Percentiles rank a stretch among this genome's conserved stretches.
phyloP scores from a whole-genome alignment of 2,113 vertebrate genomes.

The Sylvietta virens region DNA sequence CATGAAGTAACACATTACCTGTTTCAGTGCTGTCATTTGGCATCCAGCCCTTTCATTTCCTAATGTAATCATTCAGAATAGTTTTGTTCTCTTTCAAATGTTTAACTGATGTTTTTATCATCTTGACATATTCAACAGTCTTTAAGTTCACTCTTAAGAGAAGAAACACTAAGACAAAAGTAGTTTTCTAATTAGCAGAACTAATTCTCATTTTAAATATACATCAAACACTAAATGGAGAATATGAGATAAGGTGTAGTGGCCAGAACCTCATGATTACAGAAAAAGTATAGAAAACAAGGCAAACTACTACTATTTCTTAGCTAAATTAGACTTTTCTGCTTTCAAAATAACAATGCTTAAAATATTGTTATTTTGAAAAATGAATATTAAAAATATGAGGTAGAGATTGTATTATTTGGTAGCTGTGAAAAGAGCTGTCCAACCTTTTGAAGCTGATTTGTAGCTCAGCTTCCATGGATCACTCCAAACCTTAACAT shows the following conservation, averaged over 20 bases:
- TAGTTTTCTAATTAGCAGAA: not conserved
- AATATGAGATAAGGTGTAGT: not conserved
- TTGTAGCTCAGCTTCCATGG: not conserved
- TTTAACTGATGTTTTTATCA: not conserved
- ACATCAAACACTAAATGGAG: not conserved
- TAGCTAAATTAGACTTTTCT: not conserved
- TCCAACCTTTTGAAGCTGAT: not conserved
- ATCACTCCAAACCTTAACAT: not conserved
- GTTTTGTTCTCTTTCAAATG: not conserved
- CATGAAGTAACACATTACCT: not conserved
- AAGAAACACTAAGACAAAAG: not conserved
- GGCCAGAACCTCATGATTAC: not conserved
- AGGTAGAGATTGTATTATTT: not conserved
- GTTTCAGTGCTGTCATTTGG: not conserved
- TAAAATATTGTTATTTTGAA: too few relatives aligned
- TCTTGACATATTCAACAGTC: not conserved
- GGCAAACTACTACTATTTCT: not conserved
- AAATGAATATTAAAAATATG: too few relatives aligned
- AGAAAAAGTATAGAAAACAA: not conserved
- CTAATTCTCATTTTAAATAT: not conserved
- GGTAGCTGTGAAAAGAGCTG: not conserved
- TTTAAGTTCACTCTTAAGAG: not conserved
- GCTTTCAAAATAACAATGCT: not conserved
- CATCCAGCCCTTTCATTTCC: not conserved
- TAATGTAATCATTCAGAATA: not conserved